These are phyloP conservation scores for Buceros bicornis DNA, from an alignment of 2,797 vertebrate genomes.

Conservation along the genomic window DNA sequence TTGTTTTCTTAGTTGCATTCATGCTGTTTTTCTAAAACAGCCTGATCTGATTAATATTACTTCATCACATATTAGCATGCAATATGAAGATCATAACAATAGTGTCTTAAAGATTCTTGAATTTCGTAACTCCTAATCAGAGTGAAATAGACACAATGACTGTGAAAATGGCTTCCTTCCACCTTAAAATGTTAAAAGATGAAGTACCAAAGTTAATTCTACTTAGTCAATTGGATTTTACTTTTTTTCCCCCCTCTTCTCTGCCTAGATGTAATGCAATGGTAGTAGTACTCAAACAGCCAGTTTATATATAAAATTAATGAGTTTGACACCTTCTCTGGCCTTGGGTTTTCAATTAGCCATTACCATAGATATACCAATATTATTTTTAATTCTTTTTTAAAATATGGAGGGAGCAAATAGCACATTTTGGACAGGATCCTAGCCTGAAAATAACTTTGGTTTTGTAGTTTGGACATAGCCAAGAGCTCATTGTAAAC, in stretches of 20 bases:
- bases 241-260: rapidly evolving
- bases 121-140: background rate
- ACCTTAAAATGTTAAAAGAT: background rate
- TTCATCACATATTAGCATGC: background rate
- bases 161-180: background rate
- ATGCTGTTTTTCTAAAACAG: background rate
- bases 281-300: background rate
- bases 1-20: background rate
- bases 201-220: background rate
- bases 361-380: background rate
- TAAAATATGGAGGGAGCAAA: background rate
- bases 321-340: background rate
- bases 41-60: background rate
- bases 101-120: background rate
- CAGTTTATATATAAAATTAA: background rate
- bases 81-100: background rate
- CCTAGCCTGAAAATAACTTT: background rate
- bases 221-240: background rate
- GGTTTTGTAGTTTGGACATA: background rate
- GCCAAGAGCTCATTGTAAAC: background rate
- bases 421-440: background rate
- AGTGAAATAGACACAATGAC: background rate
- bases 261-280: background rate
- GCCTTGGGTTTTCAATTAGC: background rate
- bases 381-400: background rate